These are phyloP conservation scores for Geopemphigus sp. DNA, from an alignment of 1,140 invertebrate species.

Conservation along the genomic window DNA sequence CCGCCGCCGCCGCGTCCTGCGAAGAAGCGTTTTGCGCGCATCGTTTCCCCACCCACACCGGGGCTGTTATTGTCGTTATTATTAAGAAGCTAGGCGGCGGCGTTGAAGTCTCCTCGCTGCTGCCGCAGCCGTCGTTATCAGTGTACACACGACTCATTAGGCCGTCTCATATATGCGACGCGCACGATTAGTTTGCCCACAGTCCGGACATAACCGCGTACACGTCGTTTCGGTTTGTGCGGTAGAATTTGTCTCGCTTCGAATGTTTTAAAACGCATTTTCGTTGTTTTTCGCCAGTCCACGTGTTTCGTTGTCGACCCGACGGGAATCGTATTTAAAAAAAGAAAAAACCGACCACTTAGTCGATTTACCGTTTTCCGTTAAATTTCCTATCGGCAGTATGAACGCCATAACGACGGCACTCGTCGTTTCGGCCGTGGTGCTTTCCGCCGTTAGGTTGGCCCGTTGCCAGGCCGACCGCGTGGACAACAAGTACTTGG, in stretches of 20 bases:
- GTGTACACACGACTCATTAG: constrained; percentile 23
- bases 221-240: constrained; percentile 2
- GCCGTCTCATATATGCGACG: constrained; percentile 31
- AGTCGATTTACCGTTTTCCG: no score
- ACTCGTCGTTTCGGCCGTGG: constrained; percentile 9
- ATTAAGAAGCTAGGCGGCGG: constrained; percentile 9
- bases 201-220: constrained; percentile 7
- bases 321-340: background rate
- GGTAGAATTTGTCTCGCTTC: background rate
- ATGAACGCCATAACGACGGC: constrained; percentile 12
- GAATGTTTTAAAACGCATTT: background rate
- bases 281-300: background rate
- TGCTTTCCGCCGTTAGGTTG: background rate
- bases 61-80: constrained; percentile 8
- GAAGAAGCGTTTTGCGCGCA: background rate
- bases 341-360: no score
- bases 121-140: background rate
- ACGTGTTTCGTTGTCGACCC: background rate
- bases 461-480: background rate
- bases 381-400: background rate
- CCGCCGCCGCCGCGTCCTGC: constrained; percentile 8
- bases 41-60: constrained; percentile 24
- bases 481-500: constrained; percentile 19
- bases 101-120: constrained; percentile 32
- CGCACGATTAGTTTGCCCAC: background rate